A percentile compares a stretch with the other conserved stretches of the same genome.
Conservation (phyloP, 2,888 invertebrate species). For the Celastrina argiolus region DNA sequence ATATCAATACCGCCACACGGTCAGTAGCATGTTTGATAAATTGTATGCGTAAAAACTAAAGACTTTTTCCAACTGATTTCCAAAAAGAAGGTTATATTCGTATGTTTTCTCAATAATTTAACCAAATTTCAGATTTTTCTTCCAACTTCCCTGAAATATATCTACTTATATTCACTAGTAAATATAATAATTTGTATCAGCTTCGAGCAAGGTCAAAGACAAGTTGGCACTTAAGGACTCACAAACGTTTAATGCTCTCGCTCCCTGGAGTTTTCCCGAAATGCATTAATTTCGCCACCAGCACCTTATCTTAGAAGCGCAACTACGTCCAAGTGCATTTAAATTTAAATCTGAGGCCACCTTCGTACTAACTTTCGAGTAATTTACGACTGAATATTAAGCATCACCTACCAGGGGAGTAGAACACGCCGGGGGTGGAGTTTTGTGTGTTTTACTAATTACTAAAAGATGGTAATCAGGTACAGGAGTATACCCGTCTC, state of each 20-base stretch:
- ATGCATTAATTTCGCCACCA: conserved; percentile 40
- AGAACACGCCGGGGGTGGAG: conserved; percentile 78
- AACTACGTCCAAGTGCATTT: conserved; percentile 60
- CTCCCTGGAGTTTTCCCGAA: conserved; percentile 22
- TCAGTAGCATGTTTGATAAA: no score
- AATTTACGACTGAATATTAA: conserved; percentile 76
- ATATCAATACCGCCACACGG: no score
- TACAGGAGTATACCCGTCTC: conserved; percentile 55
- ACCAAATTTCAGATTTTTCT: no score
- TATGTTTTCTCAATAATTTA: no score
- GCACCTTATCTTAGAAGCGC: conserved; percentile 52
- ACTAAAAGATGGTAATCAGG: conserved; percentile 80
- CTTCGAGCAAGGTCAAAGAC: background rate
- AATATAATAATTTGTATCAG: background rate
- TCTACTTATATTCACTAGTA: background rate
- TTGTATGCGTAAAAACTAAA: no score
- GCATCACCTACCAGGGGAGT: conserved; percentile 74
- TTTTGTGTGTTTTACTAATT: conserved; percentile 81
- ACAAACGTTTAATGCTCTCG: conserved; percentile 15
- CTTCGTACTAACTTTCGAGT: conserved; percentile 73
- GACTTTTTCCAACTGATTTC: no score
- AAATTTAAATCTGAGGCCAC: conserved; percentile 59
- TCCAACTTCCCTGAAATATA: no score
- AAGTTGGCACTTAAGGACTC: conserved; percentile 1
- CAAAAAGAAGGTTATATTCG: no score